These are phyloP conservation scores for Orbicella faveolata DNA, from an alignment of 64 coral and sea anemone species.

Conservation along the genomic window DNA sequence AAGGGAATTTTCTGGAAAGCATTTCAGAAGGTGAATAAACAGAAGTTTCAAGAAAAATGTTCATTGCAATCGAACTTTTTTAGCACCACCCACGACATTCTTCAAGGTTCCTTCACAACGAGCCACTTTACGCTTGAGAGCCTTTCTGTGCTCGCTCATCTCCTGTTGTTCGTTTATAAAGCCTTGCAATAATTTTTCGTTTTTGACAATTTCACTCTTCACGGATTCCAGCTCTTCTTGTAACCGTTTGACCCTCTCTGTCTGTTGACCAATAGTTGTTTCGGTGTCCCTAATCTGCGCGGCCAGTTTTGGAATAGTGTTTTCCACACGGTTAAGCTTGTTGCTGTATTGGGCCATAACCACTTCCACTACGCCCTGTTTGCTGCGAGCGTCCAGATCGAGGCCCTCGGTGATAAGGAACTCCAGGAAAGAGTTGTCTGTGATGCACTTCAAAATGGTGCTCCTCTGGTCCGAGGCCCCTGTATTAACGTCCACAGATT, in stretches of 20 bases:
- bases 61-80: constrained; percentile 20
- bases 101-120: constrained; percentile 40
- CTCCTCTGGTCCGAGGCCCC: constrained; percentile 1
- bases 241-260: constrained; percentile 13
- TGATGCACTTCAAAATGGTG: constrained; percentile 44
- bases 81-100: neutral
- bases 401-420: constrained; percentile 43
- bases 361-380: constrained; percentile 22
- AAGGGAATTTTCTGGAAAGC: neutral
- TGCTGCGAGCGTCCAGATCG: constrained; percentile 14
- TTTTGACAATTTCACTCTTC: constrained; percentile 38
- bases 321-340: neutral
- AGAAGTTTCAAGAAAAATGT: neutral
- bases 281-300: constrained; percentile 28
- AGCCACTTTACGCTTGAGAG: constrained; percentile 13
- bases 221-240: constrained; percentile 26
- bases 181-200: neutral
- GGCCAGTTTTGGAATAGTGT: constrained; percentile 3
- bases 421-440: constrained; percentile 38
- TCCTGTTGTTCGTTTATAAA: constrained; percentile 14
- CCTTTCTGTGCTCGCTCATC: constrained; percentile 6
- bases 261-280: constrained; percentile 34
- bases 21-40: neutral
- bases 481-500: neutral
- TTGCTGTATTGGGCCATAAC: constrained; percentile 24